Percentiles rank a stretch among this genome's conserved stretches.
phyloP scores from a whole-genome alignment of 2,113 vertebrate species.

The Spilogale gracilis region DNA sequence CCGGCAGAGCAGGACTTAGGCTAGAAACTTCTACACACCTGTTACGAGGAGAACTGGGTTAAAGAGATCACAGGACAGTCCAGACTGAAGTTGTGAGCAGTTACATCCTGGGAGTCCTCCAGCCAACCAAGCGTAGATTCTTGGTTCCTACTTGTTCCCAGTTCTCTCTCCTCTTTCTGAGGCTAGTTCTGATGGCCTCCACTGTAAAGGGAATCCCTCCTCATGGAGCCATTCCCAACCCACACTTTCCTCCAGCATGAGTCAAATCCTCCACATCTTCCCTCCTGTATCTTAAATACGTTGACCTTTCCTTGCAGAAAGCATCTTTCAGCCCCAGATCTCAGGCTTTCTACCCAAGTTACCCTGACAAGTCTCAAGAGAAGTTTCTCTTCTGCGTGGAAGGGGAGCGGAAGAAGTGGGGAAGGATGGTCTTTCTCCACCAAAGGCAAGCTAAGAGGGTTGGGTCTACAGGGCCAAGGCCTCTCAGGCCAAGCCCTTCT shows the following conservation, averaged over 20 bases:
- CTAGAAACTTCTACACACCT: conserved; percentile 5
- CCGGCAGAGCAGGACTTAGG: not conserved
- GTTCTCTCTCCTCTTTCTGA: not conserved
- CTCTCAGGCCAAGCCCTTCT: not conserved
- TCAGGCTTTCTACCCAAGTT: not conserved
- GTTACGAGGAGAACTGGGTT: not conserved
- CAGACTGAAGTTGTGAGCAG: not conserved
- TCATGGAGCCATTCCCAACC: no score
- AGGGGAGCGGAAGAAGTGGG: not conserved
- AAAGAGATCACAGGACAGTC: not conserved
- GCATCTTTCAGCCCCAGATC: not conserved
- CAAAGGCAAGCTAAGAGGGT: not conserved
- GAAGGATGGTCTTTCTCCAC: not conserved
- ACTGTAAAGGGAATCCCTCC: not conserved
- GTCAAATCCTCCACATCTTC: not conserved
- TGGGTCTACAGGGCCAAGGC: not conserved
- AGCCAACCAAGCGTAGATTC: not conserved
- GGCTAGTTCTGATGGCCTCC: not conserved
- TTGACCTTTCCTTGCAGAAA: not conserved
- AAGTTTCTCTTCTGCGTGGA: not conserved
- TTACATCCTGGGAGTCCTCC: not conserved
- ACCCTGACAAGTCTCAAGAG: not conserved
- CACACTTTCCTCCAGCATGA: not conserved
- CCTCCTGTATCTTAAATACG: not conserved
- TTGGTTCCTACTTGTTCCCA: not conserved